A percentile compares a stretch with the other conserved stretches of the same genome.
Conservation (phyloP, 2,797 vertebrate species). For the Prionace glauca region DNA sequence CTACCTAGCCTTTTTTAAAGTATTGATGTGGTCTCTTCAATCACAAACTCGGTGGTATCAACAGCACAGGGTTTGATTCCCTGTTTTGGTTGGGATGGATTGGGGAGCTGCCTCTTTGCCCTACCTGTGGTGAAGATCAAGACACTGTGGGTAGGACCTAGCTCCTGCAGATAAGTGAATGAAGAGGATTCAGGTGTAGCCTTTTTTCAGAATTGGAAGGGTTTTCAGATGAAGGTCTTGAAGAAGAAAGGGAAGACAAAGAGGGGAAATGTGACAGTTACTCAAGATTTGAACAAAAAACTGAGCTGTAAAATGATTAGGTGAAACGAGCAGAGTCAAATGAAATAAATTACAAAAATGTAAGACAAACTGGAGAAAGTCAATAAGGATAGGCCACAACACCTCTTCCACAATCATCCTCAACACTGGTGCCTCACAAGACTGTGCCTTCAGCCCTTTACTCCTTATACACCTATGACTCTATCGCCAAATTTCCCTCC, state of each 20-base stretch:
- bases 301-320: background rate
- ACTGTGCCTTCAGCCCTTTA: no score
- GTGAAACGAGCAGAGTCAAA: background rate
- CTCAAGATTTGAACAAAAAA: background rate
- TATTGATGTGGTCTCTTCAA: background rate
- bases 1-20: background rate
- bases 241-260: background rate
- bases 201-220: background rate
- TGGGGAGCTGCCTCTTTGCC: no score
- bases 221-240: background rate
- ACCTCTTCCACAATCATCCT: no score
- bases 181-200: background rate
- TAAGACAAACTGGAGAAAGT: background rate
- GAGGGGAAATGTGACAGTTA: background rate
- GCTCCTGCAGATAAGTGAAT: no score
- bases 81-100: no score
- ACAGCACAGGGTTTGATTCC: no score
- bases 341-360: background rate
- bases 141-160: no score
- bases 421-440: no score
- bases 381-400: no score
- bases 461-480: no score
- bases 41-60: background rate
- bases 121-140: no score
- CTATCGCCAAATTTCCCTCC: no score